Conservation (phyloP, 30 jellyfish, hydroid and myxozoan genomes). For the Hydractinia echinata region DNA sequence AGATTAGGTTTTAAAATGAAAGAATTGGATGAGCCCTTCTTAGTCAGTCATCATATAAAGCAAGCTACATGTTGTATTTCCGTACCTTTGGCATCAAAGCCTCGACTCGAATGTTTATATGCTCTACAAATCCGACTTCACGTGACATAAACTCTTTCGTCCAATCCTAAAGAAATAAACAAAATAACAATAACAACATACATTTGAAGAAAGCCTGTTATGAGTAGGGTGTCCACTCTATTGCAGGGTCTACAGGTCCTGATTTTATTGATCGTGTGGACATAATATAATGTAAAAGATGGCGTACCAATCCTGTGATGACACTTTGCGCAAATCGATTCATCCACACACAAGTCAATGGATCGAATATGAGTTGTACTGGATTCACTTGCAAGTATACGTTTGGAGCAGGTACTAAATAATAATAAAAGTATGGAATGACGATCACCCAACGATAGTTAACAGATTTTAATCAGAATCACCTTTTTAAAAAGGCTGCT, state of each 20-base stretch:
- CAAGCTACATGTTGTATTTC: too few relatives aligned
- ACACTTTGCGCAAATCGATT: conserved; percentile 77
- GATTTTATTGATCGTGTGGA: not conserved
- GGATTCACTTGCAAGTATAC: conserved; percentile 81
- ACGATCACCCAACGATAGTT: not conserved
- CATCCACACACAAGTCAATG: conserved; percentile 92
- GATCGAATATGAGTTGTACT: conserved; percentile 58
- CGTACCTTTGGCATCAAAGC: conserved; percentile 86
- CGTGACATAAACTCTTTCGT: conserved; percentile 81
- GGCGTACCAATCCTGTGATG: conserved; percentile 77
- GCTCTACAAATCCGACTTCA: conserved; percentile 90
- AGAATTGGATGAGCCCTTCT: too few relatives aligned
- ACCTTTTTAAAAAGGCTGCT: too few relatives aligned
- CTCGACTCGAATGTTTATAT: conserved; percentile 71
- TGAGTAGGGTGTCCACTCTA: not conserved
- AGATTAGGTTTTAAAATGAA: too few relatives aligned
- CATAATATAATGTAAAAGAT: not conserved
- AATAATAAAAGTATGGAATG: not conserved
- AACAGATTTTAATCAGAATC: too few relatives aligned
- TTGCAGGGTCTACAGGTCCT: not conserved
- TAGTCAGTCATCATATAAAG: too few relatives aligned
- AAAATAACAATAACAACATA: not conserved
- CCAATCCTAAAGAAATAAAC: conserved; percentile 75
- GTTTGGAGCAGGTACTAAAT: conserved; percentile 85
- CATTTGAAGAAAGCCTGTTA: too few relatives aligned